Evolutionary conservation across 2,797 vertebrate genomes (phyloP), one percentile per base, ranked within the genome.

Genomic region (Lithobates sylvaticus): DNA sequence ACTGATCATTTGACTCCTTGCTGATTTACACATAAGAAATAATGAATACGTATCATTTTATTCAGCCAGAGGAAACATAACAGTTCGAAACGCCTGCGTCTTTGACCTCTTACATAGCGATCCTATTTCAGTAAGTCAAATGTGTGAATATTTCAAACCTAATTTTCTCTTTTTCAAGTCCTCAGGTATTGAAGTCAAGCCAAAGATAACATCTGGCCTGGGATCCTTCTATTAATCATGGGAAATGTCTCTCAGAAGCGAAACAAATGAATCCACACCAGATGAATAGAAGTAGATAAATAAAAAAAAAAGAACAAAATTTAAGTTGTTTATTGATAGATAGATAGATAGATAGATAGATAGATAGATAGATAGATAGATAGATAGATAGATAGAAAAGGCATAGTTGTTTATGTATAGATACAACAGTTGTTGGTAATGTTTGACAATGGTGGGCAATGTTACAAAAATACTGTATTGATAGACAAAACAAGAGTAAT

Each of bases 151-250:
- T 72, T 13, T 73, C 44, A n/a, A n/a, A 73, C 44, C 71, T 42
- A 10, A 44, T 73, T 73, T 72, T 73, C 39, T 36, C 23, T 13
- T 44, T 21, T 26, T 73, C 23, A 67, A 23, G 26, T 86, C 81
- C 44, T 80, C 26, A 79, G 79, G 81, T 64, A 67, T 0, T 29
- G 7, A 23, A 68, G 1, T 61, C 34, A 70, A 90, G 90, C 88
- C 90, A 93, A 90, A 88, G 86, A 90, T 80, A 92, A 90, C 87
- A 93, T 74, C 61, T 68, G 88, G 88, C 90, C 88, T 90, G 90
- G 90, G 88, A 76, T 86, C 89, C 89, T 90, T 90, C 91, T 89
- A 90, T 91, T 91, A 91, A 91, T 89, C 21, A 0, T 42, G 88
- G 88, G 83, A 65, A 88, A 89, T 27, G 69, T 73, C 36, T 73